Conservation (phyloP, 64 coral and sea anemone species). For the Porites lutea region DNA sequence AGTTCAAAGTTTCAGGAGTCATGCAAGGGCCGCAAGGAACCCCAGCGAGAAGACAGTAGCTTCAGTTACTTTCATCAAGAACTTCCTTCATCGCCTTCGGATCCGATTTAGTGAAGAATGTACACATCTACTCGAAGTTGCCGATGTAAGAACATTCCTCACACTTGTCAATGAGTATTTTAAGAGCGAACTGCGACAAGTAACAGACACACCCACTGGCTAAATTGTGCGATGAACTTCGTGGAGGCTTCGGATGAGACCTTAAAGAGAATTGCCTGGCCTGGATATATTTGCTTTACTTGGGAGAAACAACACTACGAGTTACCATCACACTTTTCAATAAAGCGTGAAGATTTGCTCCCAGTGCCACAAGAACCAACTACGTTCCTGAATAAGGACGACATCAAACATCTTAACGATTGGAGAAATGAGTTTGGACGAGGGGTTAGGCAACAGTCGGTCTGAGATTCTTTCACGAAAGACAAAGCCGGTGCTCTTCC, state of each 20-base stretch:
- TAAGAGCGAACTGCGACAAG: slow-evolving; percentile 57
- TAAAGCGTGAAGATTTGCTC: slow-evolving; percentile 62
- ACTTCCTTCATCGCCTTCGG: slow-evolving; percentile 69
- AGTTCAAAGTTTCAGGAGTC: slow-evolving; percentile 68
- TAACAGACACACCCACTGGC: slow-evolving; percentile 61
- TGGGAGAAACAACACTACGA: slow-evolving; percentile 44
- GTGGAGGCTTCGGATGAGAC: slow-evolving; percentile 50
- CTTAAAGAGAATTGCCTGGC: slow-evolving; percentile 54
- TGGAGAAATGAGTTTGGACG: slow-evolving; percentile 73
- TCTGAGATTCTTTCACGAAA: slow-evolving; percentile 60
- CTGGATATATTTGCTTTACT: slow-evolving; percentile 60
- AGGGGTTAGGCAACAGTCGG: slow-evolving; percentile 70
- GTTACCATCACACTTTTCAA: slow-evolving; percentile 36
- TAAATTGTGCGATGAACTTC: slow-evolving; percentile 63
- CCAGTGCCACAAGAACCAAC: slow-evolving; percentile 64
- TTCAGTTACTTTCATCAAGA: slow-evolving; percentile 58
- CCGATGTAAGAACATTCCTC: slow-evolving; percentile 58
- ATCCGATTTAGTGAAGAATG: slow-evolving; percentile 54
- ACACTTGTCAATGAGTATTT: slow-evolving; percentile 57
- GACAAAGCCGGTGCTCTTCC: slow-evolving; percentile 74
- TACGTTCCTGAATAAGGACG: slow-evolving; percentile 45
- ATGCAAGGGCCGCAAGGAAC: slow-evolving; percentile 76
- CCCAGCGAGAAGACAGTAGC: slow-evolving; percentile 55
- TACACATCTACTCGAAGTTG: slow-evolving; percentile 40
- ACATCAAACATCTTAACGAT: slow-evolving; percentile 63